Percentiles rank a stretch among this genome's conserved stretches.
Conservation (phyloP, 1,140 invertebrate species). For the Melipona quadrifasciata region DNA sequence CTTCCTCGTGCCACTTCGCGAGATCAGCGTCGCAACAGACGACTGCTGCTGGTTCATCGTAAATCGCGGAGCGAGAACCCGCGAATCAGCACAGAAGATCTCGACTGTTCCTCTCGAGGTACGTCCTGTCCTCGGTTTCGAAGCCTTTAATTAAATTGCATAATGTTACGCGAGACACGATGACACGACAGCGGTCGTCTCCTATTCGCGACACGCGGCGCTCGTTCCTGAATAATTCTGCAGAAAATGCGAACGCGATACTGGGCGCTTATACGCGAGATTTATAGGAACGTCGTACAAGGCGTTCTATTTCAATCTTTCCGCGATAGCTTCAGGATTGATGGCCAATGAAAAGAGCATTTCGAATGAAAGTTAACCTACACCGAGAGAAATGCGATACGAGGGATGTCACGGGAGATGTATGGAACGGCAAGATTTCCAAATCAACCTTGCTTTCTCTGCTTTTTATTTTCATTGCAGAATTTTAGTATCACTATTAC, state of each 20-base stretch:
- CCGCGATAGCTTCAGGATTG: neutral
- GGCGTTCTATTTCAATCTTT: neutral
- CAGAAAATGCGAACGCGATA: neutral
- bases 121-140: neutral
- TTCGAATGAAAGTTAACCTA: neutral
- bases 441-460: neutral
- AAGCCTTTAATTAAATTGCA: slow-evolving; percentile 53
- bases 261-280: neutral
- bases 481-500: neutral
- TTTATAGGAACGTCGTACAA: neutral
- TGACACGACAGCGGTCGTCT: slow-evolving; percentile 18
- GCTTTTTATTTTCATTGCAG: no score
- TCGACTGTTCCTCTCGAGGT: neutral
- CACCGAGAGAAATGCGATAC: neutral
- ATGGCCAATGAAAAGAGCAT: neutral
- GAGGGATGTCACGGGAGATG: neutral
- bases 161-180: slow-evolving; percentile 60
- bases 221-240: neutral
- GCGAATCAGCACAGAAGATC: slow-evolving; percentile 35
- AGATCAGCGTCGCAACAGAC: neutral
- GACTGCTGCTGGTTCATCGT: slow-evolving; percentile 6
- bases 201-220: neutral
- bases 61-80: neutral
- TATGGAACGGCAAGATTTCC: neutral
- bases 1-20: neutral